Conservation (phyloP, 2,113 vertebrate species). For the Aleadryas rufinucha region DNA sequence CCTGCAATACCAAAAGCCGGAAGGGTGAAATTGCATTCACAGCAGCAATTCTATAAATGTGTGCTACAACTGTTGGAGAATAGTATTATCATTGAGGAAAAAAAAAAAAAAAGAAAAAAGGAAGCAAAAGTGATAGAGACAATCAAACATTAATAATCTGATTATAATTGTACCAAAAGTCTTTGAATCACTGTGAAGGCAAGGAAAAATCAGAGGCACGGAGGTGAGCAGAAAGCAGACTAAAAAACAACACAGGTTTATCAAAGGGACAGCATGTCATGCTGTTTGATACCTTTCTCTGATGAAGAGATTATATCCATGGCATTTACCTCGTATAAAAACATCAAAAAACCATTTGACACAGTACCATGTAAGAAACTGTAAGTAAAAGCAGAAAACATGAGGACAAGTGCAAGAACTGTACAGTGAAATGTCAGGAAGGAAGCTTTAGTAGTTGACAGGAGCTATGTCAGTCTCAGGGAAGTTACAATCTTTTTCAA, state of each 20-base stretch:
- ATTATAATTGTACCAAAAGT: background rate
- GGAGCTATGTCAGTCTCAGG: background rate
- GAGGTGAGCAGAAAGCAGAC: background rate
- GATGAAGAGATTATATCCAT: background rate
- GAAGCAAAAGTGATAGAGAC: background rate
- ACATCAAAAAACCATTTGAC: background rate
- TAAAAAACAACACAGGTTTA: background rate
- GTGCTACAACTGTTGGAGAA: fast-evolving
- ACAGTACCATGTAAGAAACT: background rate
- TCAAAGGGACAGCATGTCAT: background rate
- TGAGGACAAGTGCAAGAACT: background rate
- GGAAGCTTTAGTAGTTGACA: background rate
- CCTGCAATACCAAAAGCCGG: background rate
- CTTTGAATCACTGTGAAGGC: background rate
- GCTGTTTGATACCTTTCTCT: background rate
- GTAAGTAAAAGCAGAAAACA: background rate
- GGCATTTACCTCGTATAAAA: background rate
- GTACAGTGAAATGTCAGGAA: background rate
- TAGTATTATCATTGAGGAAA: background rate
- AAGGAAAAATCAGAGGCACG: background rate
- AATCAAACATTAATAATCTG: background rate
- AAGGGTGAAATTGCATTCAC: background rate
- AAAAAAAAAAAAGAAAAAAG: background rate
- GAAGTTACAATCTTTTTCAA: background rate
- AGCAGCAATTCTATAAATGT: background rate